A percentile compares a stretch with the other conserved stretches of the same genome.
Conservation (phyloP, 64 coral and sea anemone genomes). For the Montipora capricornis region DNA sequence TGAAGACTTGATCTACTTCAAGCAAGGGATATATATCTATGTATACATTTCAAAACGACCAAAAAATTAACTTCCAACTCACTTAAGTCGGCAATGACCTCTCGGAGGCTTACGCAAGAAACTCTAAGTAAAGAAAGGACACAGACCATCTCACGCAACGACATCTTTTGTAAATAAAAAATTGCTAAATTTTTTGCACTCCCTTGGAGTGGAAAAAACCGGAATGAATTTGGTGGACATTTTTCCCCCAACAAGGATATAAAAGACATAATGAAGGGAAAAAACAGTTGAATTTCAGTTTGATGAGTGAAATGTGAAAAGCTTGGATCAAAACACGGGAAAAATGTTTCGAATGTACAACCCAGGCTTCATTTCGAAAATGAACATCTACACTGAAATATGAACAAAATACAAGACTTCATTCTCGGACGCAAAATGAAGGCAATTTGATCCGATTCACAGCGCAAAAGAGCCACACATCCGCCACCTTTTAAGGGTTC, state of each 20-base stretch:
- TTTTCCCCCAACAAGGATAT: slow-evolving; percentile 38
- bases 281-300: slow-evolving; percentile 1
- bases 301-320: slow-evolving; percentile 12
- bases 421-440: slow-evolving; percentile 14
- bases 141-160: slow-evolving; percentile 65
- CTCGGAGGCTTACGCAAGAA: slow-evolving; percentile 13
- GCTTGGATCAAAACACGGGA: slow-evolving; percentile 2
- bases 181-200: slow-evolving; percentile 32
- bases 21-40: neutral
- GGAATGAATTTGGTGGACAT: slow-evolving; percentile 16
- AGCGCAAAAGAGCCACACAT: neutral
- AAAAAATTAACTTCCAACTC: neutral
- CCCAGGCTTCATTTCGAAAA: slow-evolving; percentile 26
- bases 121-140: slow-evolving; percentile 6
- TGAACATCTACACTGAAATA: slow-evolving; percentile 44
- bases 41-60: neutral
- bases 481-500: neutral
- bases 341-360: slow-evolving; percentile 26
- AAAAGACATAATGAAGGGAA: neutral
- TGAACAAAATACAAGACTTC: neutral
- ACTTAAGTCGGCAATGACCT: slow-evolving; percentile 10
- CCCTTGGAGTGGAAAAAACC: slow-evolving; percentile 39
- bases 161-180: slow-evolving; percentile 74
- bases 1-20: neutral
- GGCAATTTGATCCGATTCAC: slow-evolving; percentile 25